These are phyloP conservation scores for Hiodon alosoides DNA, from an alignment of 2,113 vertebrate genomes.

Conservation along the genomic window DNA sequence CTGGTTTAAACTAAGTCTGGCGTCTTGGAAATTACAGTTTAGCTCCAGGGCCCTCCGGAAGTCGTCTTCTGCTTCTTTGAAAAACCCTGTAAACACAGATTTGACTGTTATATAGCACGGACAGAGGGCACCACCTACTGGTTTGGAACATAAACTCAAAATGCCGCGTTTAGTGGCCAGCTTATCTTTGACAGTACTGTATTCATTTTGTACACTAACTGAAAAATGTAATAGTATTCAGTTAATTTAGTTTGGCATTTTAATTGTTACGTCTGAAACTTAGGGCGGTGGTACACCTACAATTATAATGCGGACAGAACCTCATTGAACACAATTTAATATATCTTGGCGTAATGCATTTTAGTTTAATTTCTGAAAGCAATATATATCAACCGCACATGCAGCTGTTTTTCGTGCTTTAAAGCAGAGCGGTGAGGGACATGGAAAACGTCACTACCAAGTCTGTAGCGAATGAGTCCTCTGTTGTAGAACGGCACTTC, in stretches of 20 bases:
- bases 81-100: constrained; percentile 67
- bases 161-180: background rate
- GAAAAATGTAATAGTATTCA: background rate
- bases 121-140: background rate
- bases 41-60: constrained; percentile 79
- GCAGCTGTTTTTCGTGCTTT: no score
- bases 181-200: background rate
- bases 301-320: no score
- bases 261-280: no score
- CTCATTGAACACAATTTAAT: no score
- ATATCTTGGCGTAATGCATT: no score
- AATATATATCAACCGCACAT: no score
- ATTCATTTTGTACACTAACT: no score
- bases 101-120: background rate
- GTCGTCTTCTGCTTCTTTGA: constrained; percentile 80
- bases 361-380: no score
- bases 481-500: constrained; percentile 90
- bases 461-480: constrained; percentile 79
- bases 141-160: background rate
- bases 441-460: constrained; percentile 64
- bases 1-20: constrained; percentile 78
- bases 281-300: no score
- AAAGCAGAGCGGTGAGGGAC: no score
- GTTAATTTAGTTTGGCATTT: no score
- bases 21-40: constrained; percentile 85